Conservation (phyloP, 2,113 vertebrate genomes). For the Galbula dea region DNA sequence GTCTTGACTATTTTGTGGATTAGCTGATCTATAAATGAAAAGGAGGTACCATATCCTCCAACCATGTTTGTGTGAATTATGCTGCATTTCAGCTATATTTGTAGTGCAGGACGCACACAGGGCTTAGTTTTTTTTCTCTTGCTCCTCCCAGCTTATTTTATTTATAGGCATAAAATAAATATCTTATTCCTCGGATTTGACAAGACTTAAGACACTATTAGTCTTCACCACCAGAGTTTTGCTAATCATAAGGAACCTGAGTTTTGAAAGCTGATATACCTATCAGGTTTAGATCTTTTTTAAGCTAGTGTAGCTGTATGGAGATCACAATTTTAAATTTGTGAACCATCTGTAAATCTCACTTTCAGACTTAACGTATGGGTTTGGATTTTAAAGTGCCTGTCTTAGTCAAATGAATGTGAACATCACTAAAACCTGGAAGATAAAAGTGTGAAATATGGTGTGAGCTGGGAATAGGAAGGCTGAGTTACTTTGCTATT, state of each 20-base stretch:
- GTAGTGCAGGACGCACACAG: neutral
- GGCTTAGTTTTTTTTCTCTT: neutral
- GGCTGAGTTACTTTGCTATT: neutral
- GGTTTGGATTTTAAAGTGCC: slow-evolving; percentile 23
- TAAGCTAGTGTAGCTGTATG: neutral
- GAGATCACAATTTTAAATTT: slow-evolving; percentile 1
- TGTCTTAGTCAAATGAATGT: slow-evolving; percentile 11
- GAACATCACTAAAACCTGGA: slow-evolving; percentile 17
- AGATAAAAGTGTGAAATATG: slow-evolving; percentile 21
- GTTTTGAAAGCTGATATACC: neutral
- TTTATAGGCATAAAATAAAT: neutral
- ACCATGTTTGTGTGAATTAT: neutral
- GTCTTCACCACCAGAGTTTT: neutral
- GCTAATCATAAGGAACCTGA: neutral
- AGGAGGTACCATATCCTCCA: neutral
- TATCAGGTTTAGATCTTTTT: neutral
- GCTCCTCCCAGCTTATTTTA: too few species aligned
- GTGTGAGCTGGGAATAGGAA: neutral
- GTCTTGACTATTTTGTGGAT: neutral
- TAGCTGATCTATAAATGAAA: neutral
- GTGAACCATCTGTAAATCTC: slow-evolving; percentile 40
- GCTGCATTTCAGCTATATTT: neutral
- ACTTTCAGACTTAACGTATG: slow-evolving; percentile 12
- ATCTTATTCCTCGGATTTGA: neutral
- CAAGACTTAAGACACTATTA: neutral